Evolutionary conservation across 2,113 vertebrate species (phyloP), one percentile per base, ranked within the genome.

Genomic region (Parotia lawesii): DNA sequence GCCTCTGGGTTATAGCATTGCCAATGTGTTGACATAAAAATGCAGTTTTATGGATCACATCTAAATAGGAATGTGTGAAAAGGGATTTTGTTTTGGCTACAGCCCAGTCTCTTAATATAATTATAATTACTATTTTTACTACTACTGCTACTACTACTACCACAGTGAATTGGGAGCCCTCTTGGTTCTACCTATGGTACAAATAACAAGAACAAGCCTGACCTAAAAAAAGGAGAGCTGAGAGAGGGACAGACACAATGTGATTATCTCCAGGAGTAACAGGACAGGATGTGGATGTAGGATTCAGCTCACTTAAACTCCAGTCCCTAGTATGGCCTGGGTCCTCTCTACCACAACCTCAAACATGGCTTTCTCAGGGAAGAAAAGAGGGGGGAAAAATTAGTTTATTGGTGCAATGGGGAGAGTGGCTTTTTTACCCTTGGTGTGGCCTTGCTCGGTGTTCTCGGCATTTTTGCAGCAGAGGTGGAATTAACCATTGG

Each of bases 71-170:
- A 92, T 76, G 74, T 83, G 85, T 77, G 91, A 85, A 95, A 94
- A 91, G 74, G 80, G 93, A 87, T 94, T 94, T 95, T 78, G 78
- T 83, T 91, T 92, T 95, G 87, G 93, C 94, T 89, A 79, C 77
- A 60, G 47, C 67, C 92, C 87, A 87, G 45, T 91, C 80, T 92
- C 50, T 85, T 87, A 75, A 90, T 92, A 90, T 92, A 93, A 95
- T 91, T 94, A 89, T 91, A 82, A 94, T 96, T 92, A 81, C 93
- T 92, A 85, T 87, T 95, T 96, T 94, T 96, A 93, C 85, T 91
- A 75, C 86, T 62, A 2, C 67, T 69, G 69, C 85, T 91, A 65
- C 85, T 60, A 85, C 53, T 67, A 84, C 76, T 45, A 61, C 85
- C 71, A 69, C 57, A 60, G 78, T 37, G 70, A 82, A 75, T 37